Evolutionary conservation across 23 tunicate genomes (phyloP).

Genomic region (Trididemnum clinides): DNA sequence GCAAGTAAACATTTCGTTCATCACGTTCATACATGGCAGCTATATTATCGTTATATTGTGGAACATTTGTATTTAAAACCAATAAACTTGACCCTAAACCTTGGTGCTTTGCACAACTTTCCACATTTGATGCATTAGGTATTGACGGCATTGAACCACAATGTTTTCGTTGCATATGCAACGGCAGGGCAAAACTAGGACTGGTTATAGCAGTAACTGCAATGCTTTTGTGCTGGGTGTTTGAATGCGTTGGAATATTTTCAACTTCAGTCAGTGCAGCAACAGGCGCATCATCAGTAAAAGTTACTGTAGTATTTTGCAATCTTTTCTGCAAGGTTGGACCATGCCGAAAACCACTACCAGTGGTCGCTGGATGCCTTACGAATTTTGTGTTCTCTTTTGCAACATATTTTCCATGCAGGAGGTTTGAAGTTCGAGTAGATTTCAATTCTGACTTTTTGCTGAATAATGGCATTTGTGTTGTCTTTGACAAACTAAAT

Average conservation of each 20-base stretch:
- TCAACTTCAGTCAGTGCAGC: neutral
- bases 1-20: too few relatives aligned
- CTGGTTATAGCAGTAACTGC: neutral
- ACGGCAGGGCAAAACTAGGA: neutral
- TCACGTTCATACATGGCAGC: neutral
- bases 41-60: neutral
- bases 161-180: constrained; percentile 5
- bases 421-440: constrained; percentile 32
- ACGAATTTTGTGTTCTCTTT: constrained; percentile 68
- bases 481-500: too few relatives aligned
- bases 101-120: neutral
- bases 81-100: neutral
- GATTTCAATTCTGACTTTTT: constrained; percentile 61
- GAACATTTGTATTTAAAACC: neutral
- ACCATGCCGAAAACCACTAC: constrained; percentile 66
- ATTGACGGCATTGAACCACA: constrained; percentile 84
- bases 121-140: neutral
- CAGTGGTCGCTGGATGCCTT: constrained; percentile 14
- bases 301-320: neutral
- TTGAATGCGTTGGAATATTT: neutral
- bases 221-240: neutral
- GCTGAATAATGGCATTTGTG: constrained; percentile 73
- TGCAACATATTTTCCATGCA: constrained; percentile 75
- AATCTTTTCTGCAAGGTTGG: constrained; percentile 82
- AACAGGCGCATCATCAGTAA: neutral